phyloP scores from a whole-genome alignment of 2,113 vertebrate genomes.

The Dascyllus trimaculatus region DNA sequence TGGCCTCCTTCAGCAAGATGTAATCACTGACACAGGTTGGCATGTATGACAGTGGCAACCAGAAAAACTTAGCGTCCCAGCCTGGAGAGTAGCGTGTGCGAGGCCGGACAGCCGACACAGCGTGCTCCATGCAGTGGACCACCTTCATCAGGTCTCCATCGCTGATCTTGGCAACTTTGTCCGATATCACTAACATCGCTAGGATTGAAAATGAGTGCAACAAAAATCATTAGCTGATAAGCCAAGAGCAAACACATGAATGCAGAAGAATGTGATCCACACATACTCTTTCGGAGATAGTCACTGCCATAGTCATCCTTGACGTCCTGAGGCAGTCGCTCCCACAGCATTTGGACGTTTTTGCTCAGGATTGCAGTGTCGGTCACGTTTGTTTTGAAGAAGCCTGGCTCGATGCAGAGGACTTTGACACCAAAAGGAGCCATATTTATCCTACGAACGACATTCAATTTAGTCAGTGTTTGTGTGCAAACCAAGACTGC shows the following conservation, averaged over 20 bases:
- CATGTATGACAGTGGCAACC: slow-evolving; percentile 88
- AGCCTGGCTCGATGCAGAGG: slow-evolving; percentile 85
- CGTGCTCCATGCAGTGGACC: slow-evolving; percentile 90
- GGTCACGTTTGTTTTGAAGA: slow-evolving; percentile 84
- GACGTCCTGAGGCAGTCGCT: slow-evolving; percentile 80
- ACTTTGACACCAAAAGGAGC: slow-evolving; percentile 88
- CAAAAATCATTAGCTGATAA: too few species aligned
- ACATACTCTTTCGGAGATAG: slow-evolving; percentile 72
- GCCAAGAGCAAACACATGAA: too few species aligned
- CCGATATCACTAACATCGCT: slow-evolving; percentile 72
- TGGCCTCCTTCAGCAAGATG: slow-evolving; percentile 68
- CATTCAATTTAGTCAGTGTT: not conserved
- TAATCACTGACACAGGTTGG: slow-evolving; percentile 81
- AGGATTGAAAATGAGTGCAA: not conserved
- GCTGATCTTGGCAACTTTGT: slow-evolving; percentile 73
- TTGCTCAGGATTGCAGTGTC: slow-evolving; percentile 66
- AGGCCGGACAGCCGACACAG: slow-evolving; percentile 84
- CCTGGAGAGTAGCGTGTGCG: slow-evolving; percentile 86
- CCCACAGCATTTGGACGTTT: slow-evolving; percentile 76
- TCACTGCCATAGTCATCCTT: slow-evolving; percentile 81
- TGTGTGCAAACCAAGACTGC: rapidly evolving
- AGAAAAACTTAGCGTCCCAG: slow-evolving; percentile 91
- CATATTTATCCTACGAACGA: slow-evolving; percentile 81
- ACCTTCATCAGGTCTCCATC: slow-evolving; percentile 87
- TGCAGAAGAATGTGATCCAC: rapidly evolving